Percentiles rank a stretch among this genome's conserved stretches.
phyloP scores from a whole-genome alignment of 2,888 invertebrate genomes.

The Neoitamus cyanurus region DNA sequence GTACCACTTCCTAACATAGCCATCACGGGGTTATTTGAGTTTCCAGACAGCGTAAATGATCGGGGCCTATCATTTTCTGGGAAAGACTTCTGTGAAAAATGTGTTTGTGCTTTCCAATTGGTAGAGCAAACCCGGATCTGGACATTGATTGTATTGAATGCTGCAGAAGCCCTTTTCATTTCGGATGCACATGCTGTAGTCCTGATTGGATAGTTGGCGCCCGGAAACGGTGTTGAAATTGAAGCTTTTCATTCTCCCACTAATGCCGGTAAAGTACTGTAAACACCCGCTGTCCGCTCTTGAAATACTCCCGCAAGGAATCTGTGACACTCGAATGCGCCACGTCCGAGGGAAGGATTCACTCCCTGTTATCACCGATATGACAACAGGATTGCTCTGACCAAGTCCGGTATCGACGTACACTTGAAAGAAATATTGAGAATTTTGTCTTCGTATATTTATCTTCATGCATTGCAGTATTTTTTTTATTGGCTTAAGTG shows the following conservation, averaged over 20 bases:
- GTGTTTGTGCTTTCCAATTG: no score
- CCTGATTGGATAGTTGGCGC: constrained; percentile 86
- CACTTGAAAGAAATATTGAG: constrained; percentile 69
- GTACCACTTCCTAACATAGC: constrained; percentile 77
- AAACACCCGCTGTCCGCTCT: constrained; percentile 68
- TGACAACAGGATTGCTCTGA: constrained; percentile 78
- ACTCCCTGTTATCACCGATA: constrained; percentile 85
- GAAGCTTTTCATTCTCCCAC: constrained; percentile 83
- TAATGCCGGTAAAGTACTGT: constrained; percentile 72
- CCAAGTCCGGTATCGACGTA: constrained; percentile 81
- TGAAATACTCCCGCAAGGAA: constrained; percentile 79
- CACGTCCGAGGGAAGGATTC: constrained; percentile 78
- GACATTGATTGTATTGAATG: constrained; percentile 82
- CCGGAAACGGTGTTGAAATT: constrained; percentile 84
- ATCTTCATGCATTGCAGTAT: no score
- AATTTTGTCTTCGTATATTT: background rate
- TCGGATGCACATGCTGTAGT: constrained; percentile 87
- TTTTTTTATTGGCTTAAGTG: background rate
- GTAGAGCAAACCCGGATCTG: constrained; percentile 70
- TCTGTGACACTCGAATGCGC: constrained; percentile 84
- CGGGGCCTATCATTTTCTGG: constrained; percentile 77
- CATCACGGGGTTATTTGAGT: constrained; percentile 75
- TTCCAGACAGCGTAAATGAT: constrained; percentile 82
- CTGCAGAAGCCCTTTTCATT: constrained; percentile 89
- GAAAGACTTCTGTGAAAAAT: background rate